phyloP scores from a whole-genome alignment of 2,113 vertebrate genomes.

The Dipodomys stephensi region DNA sequence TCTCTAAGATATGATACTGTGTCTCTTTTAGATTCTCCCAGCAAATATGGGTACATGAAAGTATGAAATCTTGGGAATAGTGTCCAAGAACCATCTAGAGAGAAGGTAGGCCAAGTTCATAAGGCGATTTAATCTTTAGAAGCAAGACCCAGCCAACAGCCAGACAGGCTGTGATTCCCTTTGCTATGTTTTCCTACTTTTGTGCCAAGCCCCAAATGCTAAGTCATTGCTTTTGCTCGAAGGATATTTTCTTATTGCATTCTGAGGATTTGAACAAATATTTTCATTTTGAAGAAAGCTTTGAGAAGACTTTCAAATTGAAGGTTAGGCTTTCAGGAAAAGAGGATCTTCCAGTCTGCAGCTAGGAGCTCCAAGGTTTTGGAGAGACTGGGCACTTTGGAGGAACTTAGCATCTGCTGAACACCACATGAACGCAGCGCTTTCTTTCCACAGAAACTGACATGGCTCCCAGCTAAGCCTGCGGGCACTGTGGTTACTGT shows the following conservation, averaged over 20 bases:
- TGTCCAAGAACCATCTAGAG: conserved; percentile 69
- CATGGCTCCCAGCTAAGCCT: conserved; percentile 25
- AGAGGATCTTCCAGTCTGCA: conserved; percentile 38
- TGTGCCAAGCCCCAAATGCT: conserved; percentile 78
- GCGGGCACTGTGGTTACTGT: conserved; percentile 45
- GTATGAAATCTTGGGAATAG: conserved; percentile 62
- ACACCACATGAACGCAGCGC: conserved; percentile 3
- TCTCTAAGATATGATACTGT: conserved; percentile 1
- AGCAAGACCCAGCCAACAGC: conserved; percentile 70
- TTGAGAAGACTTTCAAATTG: conserved; percentile 80
- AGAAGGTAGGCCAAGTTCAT: conserved; percentile 77
- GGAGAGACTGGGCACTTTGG: not conserved
- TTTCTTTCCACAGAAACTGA: conserved; percentile 7
- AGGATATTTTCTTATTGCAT: conserved; percentile 83
- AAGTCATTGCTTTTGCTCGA: conserved; percentile 85
- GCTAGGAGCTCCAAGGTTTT: not conserved
- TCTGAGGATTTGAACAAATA: conserved; percentile 84
- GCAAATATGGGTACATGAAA: conserved; percentile 66
- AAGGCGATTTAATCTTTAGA: conserved; percentile 70
- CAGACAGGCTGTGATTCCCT: conserved; percentile 58
- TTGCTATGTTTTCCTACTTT: conserved; percentile 75
- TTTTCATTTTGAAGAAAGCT: conserved; percentile 80
- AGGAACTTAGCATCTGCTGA: not conserved
- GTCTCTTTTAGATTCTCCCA: conserved; percentile 54
- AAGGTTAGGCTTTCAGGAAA: conserved; percentile 72